phyloP scores from a whole-genome alignment of 2,797 vertebrate genomes.

The Limosa lapponica region DNA sequence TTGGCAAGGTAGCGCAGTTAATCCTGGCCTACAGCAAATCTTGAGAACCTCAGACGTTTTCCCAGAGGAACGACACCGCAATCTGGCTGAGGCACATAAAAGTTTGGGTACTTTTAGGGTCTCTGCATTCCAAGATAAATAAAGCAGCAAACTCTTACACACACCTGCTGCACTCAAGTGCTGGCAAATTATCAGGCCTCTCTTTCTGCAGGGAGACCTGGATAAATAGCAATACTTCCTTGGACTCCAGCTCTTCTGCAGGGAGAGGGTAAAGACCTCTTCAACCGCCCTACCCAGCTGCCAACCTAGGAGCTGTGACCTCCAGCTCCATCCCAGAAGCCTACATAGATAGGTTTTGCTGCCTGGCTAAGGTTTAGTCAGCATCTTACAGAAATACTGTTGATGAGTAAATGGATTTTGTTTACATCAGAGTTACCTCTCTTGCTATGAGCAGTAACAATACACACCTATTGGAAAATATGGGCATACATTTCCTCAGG shows the following conservation, averaged over 20 bases:
- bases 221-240: background rate
- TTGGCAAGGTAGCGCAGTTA: background rate
- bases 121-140: constrained; percentile 7
- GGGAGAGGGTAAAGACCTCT: background rate
- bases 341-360: background rate
- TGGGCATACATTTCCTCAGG: background rate
- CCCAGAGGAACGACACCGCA: background rate
- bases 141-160: background rate
- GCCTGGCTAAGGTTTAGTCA: background rate
- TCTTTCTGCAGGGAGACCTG: background rate
- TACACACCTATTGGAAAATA: background rate
- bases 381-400: background rate
- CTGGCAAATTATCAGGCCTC: background rate
- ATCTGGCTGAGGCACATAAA: background rate
- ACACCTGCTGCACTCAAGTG: background rate
- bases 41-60: background rate
- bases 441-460: background rate
- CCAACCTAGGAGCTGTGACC: background rate
- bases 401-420: background rate
- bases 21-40: background rate
- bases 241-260: background rate
- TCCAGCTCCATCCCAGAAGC: background rate
- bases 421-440: background rate
- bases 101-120: background rate
- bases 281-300: no score